Evolutionary conservation across 2,797 vertebrate species (phyloP), one percentile per base, ranked within the genome.

Genomic region (Alca torda): DNA sequence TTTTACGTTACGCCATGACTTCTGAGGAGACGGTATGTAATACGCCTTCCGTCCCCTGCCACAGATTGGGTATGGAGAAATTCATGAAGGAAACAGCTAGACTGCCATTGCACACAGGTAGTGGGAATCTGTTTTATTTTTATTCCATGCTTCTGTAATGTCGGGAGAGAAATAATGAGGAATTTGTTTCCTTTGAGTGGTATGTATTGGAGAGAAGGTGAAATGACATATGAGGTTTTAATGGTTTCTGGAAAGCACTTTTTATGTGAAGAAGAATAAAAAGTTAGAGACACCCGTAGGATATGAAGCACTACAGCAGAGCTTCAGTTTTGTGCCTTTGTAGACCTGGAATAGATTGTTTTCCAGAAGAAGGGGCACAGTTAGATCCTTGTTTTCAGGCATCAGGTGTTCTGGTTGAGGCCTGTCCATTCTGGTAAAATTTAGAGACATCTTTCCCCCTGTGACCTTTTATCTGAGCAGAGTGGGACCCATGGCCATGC

Each of bases 191-290:
- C 21, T 92, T 84, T 3, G 4, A 56, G 14, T 77, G 20, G 6
- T 75, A 50, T 80, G 31, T 85, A 31, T 72, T 88, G 39, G 45
- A 83, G 23, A 77, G 35, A 72, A 76, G 45, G 41, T 75, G 33
- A 74, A 89, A 88, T 64, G 33, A 31, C 17, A 19, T 17, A 39
- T 11, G 7, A 64, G 14, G 7, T 76, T 92, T 90, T 61, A 54
- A 51, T 48, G 37, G 35, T 86, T 95, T 96, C 68, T 84, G 78
- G 83, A 87, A 83, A 91, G 60, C 31, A 77, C 25, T n/a, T 80
- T 68, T 26, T 39, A 37, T 25, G 16, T 57, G 59, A 72, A 86
- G 33, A 70, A 69, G 53, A 87, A 72, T 45, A 67, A 86, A 67
- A 74, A 7, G 3, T 86, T 72, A 30, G 48, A 87, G 46, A 53